These are phyloP conservation scores for Phaedon cochleariae DNA, from an alignment of 2,888 invertebrate genomes.

Conservation along the genomic window DNA sequence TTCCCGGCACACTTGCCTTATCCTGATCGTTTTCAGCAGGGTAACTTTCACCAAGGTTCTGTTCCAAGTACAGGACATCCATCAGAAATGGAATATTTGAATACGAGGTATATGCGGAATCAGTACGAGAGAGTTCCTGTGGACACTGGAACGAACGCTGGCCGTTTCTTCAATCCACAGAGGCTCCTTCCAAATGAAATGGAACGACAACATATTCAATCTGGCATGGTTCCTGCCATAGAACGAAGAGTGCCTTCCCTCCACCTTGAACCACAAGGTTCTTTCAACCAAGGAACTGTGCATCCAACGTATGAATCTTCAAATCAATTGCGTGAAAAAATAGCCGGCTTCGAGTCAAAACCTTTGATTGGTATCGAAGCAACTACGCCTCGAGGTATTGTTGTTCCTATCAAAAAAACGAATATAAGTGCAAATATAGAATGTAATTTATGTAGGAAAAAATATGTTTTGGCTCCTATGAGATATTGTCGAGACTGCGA, in stretches of 20 bases:
- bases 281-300: constrained; percentile 57
- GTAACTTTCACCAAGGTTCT: not conserved
- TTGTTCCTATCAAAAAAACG: constrained; percentile 59
- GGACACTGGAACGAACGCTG: too few relatives aligned
- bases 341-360: constrained; percentile 77
- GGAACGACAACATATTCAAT: not conserved
- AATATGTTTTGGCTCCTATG: constrained; percentile 78
- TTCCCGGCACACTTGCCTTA: not conserved
- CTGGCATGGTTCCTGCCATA: not conserved
- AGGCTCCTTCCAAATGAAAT: constrained; percentile 7
- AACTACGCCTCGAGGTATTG: constrained; percentile 55
- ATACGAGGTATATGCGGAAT: not conserved
- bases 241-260: constrained; percentile 36
- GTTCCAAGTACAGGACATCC: constrained; percentile 1
- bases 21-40: not conserved
- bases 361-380: constrained; percentile 69
- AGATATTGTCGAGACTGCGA: constrained; percentile 91
- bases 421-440: constrained; percentile 66
- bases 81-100: not conserved
- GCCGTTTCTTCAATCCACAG: not conserved
- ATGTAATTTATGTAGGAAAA: constrained; percentile 89
- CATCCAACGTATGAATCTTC: constrained; percentile 72
- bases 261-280: constrained; percentile 44
- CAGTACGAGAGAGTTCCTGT: not conserved
- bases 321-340: constrained; percentile 71